Evolutionary conservation across 92 coral and sea anemone species (phyloP).

Genomic region (Palythoa grandiflora): DNA sequence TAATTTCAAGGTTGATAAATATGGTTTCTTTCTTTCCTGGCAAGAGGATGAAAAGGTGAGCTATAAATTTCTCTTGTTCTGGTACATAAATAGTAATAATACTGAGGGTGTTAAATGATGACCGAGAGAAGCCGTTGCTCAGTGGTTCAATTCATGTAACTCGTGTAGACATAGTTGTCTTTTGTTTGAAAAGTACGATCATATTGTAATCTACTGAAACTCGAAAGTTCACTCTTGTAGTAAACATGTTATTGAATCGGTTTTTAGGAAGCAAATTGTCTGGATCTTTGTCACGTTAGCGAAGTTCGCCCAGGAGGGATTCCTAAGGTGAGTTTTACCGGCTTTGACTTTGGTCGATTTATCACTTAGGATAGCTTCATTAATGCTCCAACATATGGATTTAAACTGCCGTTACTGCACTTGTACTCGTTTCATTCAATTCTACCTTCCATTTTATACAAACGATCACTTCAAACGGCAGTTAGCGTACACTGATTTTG

Average conservation of each 20-base stretch:
- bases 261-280: conserved; percentile 73
- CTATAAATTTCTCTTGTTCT: background rate
- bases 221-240: background rate
- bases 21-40: conserved; percentile 95
- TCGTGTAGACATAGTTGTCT: background rate
- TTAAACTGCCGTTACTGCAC: background rate
- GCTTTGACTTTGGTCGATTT: background rate
- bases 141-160: background rate
- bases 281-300: conserved; percentile 79
- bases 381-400: background rate
- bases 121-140: too few relatives aligned
- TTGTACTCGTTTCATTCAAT: background rate
- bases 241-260: conserved; percentile 21
- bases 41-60: conserved; percentile 91
- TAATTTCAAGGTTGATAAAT: conserved; percentile 82
- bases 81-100: background rate
- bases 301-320: conserved; percentile 84
- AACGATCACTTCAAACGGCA: background rate
- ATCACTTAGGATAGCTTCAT: conserved; percentile 10
- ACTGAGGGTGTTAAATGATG: too few relatives aligned
- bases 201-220: background rate
- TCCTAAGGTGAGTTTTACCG: conserved; percentile 71
- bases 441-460: background rate
- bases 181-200: background rate
- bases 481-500: background rate